Conservation (phyloP, 2,797 vertebrate species). For the Microchirus variegatus region DNA sequence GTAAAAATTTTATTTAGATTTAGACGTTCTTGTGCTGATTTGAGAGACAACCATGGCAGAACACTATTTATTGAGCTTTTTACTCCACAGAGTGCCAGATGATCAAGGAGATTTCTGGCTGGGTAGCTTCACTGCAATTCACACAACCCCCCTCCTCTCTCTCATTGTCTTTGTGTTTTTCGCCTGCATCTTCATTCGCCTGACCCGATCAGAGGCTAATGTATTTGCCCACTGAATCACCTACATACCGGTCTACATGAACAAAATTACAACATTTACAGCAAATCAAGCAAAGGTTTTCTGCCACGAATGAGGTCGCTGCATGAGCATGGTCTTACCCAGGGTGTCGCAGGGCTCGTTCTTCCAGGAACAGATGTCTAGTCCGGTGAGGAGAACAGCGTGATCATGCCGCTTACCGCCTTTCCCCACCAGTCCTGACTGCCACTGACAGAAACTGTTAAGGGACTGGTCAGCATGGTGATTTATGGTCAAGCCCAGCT, state of each 20-base stretch:
- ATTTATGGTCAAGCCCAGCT: conserved; percentile 92
- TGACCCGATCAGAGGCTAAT: no score
- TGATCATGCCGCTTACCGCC: conserved; percentile 95
- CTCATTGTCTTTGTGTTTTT: background rate
- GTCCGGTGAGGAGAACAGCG: conserved; percentile 93
- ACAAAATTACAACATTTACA: no score
- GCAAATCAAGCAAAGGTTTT: background rate
- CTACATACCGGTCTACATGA: no score
- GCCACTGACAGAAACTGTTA: conserved; percentile 99
- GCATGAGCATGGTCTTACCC: conserved; percentile 75
- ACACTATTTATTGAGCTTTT: conserved; percentile 5
- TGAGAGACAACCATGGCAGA: background rate
- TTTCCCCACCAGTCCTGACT: conserved; percentile 92
- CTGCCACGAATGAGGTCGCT: background rate
- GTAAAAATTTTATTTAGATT: no score
- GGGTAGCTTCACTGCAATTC: background rate
- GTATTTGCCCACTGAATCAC: no score
- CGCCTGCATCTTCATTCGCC: background rate
- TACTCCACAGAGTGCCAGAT: conserved; percentile 20
- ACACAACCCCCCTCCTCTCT: background rate
- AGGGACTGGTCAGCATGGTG: conserved; percentile 97
- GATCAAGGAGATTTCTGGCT: background rate
- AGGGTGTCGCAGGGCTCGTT: conserved; percentile 97
- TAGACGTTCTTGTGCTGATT: conserved; percentile 6
- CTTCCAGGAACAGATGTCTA: conserved; percentile 99